Base-by-base conservation (phyloP, 2,113 vertebrate species). In the Passer domesticus region DNA sequence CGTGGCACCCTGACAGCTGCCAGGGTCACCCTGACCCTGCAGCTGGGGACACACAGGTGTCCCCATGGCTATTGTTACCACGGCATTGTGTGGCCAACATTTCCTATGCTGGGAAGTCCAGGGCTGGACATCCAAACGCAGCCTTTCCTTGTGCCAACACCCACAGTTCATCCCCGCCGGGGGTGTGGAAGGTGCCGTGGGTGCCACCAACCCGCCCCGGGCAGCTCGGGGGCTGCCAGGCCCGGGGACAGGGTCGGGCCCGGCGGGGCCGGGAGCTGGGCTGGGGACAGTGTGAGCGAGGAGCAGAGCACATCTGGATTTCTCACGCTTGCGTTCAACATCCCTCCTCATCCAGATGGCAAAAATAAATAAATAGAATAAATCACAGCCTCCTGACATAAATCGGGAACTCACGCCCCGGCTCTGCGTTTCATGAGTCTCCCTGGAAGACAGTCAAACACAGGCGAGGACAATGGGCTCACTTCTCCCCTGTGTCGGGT, bases 321-420 rank as follows among this genome's bases (percentile, higher is more conserved):
- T 97, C 96, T 97, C 96, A 97, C 96, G 96, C 95, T 97, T 93
- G 86, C 24, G 18, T 70, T 93, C 80, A 39, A 46, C 4, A 63
- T 70, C 96, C 90, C 92, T 77, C 92, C 90, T 93, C 92, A 88
- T 92, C 92, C 96, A 97, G 96, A 97, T 97, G 96, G 96, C 96
- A 96, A 97, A 95, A 95, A 97, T 97, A 97, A 97, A 97, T 96
- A 97, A 97, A 97, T 95, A 95, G 86, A 94, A 97, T 95, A 96
- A 97, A 96, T 96, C 94, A 96, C 89, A 74, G 86, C 76, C 95
- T 96, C 92, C 94, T 97, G 96, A 97, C 96, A 97, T 27, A 93
- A 89, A 92, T 92, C 13, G 95, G 96, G 94, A 97, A 92, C 96
- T 92, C 94, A 94, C 89, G 56, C 94, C 95, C 64, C 68, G 89